Percentiles rank a stretch among this genome's conserved stretches.
Evolutionary conservation across 92 coral and sea anemone species (phyloP).

Genomic region (Blastomussa wellsi): DNA sequence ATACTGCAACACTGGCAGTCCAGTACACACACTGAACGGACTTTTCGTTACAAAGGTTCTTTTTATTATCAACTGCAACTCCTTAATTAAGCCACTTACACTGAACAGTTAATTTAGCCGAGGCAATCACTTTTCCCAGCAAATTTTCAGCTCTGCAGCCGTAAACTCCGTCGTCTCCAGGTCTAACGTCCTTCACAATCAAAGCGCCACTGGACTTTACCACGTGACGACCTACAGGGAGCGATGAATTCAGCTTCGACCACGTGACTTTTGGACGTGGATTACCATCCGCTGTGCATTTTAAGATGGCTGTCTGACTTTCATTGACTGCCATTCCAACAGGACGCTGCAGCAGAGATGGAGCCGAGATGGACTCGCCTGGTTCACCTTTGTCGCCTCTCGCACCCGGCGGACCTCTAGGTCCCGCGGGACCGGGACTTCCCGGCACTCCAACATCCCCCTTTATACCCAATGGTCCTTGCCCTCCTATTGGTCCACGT

Average conservation of each 20-base stretch:
- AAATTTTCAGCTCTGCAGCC: conserved; percentile 36
- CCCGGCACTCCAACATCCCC: conserved; percentile 51
- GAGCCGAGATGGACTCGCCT: conserved; percentile 52
- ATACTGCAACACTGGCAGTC: too few relatives aligned
- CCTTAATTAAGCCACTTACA: neutral
- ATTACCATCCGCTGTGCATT: conserved; percentile 44
- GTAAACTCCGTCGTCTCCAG: conserved; percentile 46
- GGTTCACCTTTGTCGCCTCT: conserved; percentile 53
- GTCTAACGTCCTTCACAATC: conserved; percentile 15
- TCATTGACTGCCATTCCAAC: conserved; percentile 43
- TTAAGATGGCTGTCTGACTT: conserved; percentile 45
- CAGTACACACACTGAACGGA: neutral
- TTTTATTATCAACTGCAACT: neutral
- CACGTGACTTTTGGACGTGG: conserved; percentile 50
- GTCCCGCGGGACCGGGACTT: conserved; percentile 44
- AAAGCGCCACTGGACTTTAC: conserved; percentile 34
- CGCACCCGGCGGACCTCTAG: conserved; percentile 40
- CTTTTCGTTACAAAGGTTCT: neutral
- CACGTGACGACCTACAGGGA: conserved; percentile 30
- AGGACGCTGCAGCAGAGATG: conserved; percentile 46
- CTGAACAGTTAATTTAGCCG: neutral
- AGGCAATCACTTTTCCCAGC: conserved; percentile 20
- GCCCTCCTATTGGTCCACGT: conserved; percentile 57
- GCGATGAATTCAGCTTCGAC: conserved; percentile 37
- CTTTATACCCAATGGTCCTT: conserved; percentile 36